These are phyloP conservation scores for Eulithis testata DNA, from an alignment of 2,888 invertebrate genomes.

Conservation along the genomic window DNA sequence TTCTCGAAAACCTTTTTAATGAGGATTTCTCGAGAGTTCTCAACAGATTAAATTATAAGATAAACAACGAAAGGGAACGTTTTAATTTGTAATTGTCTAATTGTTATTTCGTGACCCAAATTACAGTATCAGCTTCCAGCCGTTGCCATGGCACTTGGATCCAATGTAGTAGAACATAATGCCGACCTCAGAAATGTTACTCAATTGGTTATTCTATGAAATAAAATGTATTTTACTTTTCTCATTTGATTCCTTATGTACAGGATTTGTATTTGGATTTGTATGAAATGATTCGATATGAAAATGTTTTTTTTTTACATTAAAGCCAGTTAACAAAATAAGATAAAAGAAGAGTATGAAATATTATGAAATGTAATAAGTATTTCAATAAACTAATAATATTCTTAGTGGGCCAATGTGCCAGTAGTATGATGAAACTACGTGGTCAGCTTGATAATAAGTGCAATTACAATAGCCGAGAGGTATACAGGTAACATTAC, in stretches of 20 bases:
- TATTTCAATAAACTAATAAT: too few species aligned
- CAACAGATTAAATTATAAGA: constrained; percentile 5
- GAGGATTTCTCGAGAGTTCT: background rate
- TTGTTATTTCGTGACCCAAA: constrained; percentile 19
- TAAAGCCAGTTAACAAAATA: too few species aligned
- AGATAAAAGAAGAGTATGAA: too few species aligned
- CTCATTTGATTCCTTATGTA: too few species aligned
- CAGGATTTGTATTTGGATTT: too few species aligned
- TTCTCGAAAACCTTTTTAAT: background rate
- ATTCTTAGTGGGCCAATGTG: too few species aligned
- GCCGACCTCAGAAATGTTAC: background rate
- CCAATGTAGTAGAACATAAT: background rate
- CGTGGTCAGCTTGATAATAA: background rate
- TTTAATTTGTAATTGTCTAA: constrained; percentile 13
- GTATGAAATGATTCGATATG: too few species aligned
- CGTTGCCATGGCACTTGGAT: constrained; percentile 8
- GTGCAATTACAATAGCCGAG: background rate
- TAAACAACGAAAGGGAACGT: background rate
- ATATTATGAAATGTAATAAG: too few species aligned
- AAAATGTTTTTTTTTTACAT: too few species aligned
- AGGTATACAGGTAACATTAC: constrained; percentile 1
- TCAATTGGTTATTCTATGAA: background rate
- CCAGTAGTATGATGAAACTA: too few species aligned
- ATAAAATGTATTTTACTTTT: too few species aligned
- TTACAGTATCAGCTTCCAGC: background rate